Evolutionary conservation across 1,140 invertebrate species (phyloP), one percentile per base, ranked within the genome.

Genomic region (Pseudomyrmex cubaensis): DNA sequence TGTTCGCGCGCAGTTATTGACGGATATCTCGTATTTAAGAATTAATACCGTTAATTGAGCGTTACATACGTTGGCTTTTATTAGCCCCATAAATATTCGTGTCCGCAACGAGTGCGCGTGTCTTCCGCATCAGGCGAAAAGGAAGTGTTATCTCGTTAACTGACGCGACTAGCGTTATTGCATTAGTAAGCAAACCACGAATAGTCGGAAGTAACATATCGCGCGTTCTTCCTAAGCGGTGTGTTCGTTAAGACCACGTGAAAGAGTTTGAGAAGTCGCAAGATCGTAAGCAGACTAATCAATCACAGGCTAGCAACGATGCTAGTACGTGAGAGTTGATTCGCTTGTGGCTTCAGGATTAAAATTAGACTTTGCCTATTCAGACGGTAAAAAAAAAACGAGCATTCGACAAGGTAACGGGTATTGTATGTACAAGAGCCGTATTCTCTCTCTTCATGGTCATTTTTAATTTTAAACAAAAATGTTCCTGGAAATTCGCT

Each of bases 111-210:
- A 82, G 74, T 75, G 46, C 44, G 67, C 48, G 46, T 82, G 25
- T 85, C 50, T 82, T 63, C 35, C 70, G 54, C 52, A 46, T 48
- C 25, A 10, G 25, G 3, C 25, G 2, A 25, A 25, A 22, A 72
- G 77, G 61, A 82, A 85, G 50, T 57, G 69, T 59, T 52, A 73
- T 52, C 63, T 75, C 59, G 78, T 69, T 74, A 85, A 85, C 64
- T 74, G 54, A 48, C 54, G 63, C 54, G 54, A 59, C 61, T 64
- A 46, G n/a, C 25, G n/a, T 75, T 85, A 85, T 83, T 85, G 50
- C 63, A 62, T 85, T 85, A 85, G 70, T 13, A 82, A 76, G 57
- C 15, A 63, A 85, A 35, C 22, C 62, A 50, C n/a, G 63, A 85
- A 25, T 13, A 85, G 63, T 67, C 70, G 78, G 80, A 85, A 85